Percentiles rank a stretch among this genome's conserved stretches.
These are phyloP conservation scores for Drosophila algonquin DNA, from an alignment of 2,888 invertebrate genomes.

Conservation along the genomic window DNA sequence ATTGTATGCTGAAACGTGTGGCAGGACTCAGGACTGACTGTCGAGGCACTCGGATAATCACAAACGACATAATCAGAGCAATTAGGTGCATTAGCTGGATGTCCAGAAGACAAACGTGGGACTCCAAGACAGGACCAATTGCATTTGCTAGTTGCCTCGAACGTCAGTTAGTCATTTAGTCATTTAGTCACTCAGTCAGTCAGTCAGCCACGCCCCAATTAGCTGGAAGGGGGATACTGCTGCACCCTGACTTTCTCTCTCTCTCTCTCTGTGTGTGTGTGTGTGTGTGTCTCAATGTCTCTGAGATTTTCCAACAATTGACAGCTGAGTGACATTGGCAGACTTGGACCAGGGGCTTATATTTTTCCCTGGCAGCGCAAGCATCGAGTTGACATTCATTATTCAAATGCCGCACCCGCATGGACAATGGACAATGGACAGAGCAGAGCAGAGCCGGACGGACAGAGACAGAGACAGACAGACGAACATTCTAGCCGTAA, in stretches of 20 bases:
- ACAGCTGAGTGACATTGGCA: conserved; percentile 47
- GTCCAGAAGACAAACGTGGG: conserved; percentile 28
- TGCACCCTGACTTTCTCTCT: conserved; percentile 3
- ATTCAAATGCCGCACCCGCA: conserved; percentile 58
- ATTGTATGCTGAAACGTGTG: conserved; percentile 57
- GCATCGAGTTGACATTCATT: conserved; percentile 56
- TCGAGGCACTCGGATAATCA: conserved; percentile 54
- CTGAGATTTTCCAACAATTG: conserved; percentile 34
- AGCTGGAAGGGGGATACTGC: conserved; percentile 4
- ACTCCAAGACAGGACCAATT: conserved; percentile 15
- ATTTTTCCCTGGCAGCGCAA: conserved; percentile 42
- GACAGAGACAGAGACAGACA: background rate
- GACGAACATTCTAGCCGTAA: conserved; percentile 40
- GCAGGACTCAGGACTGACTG: background rate
- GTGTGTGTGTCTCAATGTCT: background rate
- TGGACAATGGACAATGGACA: background rate
- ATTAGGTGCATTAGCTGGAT: conserved; percentile 69
- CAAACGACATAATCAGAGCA: conserved; percentile 69
- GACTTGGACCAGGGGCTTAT: conserved; percentile 51
- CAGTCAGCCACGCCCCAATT: conserved; percentile 40
- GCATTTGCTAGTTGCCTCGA: conserved; percentile 23
- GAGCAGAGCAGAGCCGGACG: no score
- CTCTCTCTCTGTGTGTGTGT: background rate
- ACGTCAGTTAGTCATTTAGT: conserved; percentile 16
- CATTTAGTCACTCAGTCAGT: conserved; percentile 38